These are phyloP conservation scores for Lepidocyrtoides sp. DNA, from an alignment of 2,888 invertebrate species.

Conservation along the genomic window DNA sequence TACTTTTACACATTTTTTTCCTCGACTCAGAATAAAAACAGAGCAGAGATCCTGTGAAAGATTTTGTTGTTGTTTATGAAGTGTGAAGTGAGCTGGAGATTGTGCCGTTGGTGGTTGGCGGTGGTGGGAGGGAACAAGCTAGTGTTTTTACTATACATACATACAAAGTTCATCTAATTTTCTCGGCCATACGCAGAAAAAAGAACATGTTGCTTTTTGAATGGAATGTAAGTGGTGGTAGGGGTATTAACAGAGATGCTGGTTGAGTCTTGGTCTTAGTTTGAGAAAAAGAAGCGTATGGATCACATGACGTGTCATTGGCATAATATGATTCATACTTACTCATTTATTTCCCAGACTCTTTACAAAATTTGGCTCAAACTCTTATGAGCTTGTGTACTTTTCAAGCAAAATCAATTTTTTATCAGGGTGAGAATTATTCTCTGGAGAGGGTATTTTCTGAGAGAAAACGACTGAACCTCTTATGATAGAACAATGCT, in stretches of 20 bases:
- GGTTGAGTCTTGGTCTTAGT: no score
- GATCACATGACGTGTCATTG: background rate
- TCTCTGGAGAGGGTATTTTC: no score
- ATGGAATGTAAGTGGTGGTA: background rate
- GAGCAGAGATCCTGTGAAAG: background rate
- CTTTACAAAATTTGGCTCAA: no score
- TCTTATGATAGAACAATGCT: no score
- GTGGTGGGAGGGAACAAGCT: conserved; percentile 12
- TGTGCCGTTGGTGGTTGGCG: conserved; percentile 26
- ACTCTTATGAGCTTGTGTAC: no score
- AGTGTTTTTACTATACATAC: background rate
- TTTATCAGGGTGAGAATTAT: no score
- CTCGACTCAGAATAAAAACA: background rate
- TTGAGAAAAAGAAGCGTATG: background rate
- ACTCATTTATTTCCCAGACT: conserved; percentile 20
- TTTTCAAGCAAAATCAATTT: background rate
- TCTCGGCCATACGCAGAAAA: background rate
- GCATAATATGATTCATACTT: conserved; percentile 38
- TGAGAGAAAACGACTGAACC: no score
- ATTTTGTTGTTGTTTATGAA: conserved; percentile 52
- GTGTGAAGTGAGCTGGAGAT: conserved; percentile 49
- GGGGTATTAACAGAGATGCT: background rate
- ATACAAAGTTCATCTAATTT: conserved; percentile 34
- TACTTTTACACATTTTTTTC: background rate
- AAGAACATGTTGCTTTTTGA: conserved; percentile 25